A percentile compares a stretch with the other conserved stretches of the same genome.
Evolutionary conservation across 1,140 invertebrate genomes (phyloP).

Genomic region (Caenorhabditis remanei): DNA sequence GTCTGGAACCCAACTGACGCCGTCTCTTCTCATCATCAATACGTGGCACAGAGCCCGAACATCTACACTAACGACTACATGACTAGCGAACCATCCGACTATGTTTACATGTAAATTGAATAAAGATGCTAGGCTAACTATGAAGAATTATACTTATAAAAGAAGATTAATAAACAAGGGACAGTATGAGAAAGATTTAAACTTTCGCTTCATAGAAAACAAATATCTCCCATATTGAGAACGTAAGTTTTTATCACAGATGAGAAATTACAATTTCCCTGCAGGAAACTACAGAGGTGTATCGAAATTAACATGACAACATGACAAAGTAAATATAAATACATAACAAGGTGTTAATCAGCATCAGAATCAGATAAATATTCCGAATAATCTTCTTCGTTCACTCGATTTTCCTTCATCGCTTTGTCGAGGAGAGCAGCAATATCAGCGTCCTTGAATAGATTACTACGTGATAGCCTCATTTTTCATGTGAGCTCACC

Average conservation of each 20-base stretch:
- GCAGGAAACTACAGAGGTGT: neutral
- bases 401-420: constrained; percentile 67
- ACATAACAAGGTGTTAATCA: neutral
- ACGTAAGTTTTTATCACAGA: too few species aligned
- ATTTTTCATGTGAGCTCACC: constrained; percentile 67
- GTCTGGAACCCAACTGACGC: neutral
- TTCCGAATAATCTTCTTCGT: constrained; percentile 66
- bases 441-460: constrained; percentile 72
- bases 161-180: too few species aligned
- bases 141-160: too few species aligned
- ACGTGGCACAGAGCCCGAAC: constrained; percentile 17
- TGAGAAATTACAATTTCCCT: too few species aligned
- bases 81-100: constrained; percentile 36
- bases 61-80: constrained; percentile 37
- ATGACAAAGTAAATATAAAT: neutral
- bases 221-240: too few species aligned
- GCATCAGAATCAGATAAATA: constrained; percentile 57
- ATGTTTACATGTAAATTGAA: constrained; percentile 10
- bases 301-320: neutral
- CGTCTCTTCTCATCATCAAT: constrained; percentile 31
- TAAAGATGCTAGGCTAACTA: neutral
- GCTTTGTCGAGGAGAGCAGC: constrained; percentile 78
- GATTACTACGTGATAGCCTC: too few species aligned
- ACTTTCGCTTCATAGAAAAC: too few species aligned
- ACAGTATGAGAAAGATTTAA: too few species aligned